Conservation (phyloP, 2,113 vertebrate genomes). For the Alectura lathami region DNA sequence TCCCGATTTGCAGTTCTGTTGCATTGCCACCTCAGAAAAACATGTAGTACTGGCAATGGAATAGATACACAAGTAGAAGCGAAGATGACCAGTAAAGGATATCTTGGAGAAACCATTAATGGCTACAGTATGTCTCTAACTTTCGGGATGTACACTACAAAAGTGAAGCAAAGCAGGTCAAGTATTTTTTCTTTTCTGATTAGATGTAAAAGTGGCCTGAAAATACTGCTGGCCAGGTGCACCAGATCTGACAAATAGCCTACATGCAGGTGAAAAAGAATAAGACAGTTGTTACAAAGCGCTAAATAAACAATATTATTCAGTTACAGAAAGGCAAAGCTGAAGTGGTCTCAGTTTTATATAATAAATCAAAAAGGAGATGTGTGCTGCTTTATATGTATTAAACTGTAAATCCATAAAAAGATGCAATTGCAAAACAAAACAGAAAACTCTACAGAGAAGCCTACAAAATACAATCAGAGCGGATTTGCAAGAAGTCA, state of each 20-base stretch:
- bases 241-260: neutral
- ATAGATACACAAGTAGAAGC: neutral
- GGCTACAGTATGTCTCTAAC: neutral
- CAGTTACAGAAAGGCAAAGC: neutral
- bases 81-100: neutral
- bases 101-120: neutral
- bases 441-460: neutral
- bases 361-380: neutral
- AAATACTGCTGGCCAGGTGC: neutral
- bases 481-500: neutral
- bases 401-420: neutral
- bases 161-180: neutral
- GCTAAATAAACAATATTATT: neutral
- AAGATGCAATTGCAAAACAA: neutral
- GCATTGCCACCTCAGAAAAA: neutral
- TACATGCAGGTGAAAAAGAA: neutral
- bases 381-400: neutral
- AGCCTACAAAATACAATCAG: neutral
- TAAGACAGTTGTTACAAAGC: neutral
- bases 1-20: neutral
- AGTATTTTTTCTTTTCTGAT: neutral
- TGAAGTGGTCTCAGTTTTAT: neutral
- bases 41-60: neutral
- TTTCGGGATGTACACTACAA: neutral
- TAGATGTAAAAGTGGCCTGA: neutral